A percentile compares a stretch with the other conserved stretches of the same genome.
These are phyloP conservation scores for Oncorhynchus nerka DNA, from an alignment of 2,113 vertebrate species.

Conservation along the genomic window DNA sequence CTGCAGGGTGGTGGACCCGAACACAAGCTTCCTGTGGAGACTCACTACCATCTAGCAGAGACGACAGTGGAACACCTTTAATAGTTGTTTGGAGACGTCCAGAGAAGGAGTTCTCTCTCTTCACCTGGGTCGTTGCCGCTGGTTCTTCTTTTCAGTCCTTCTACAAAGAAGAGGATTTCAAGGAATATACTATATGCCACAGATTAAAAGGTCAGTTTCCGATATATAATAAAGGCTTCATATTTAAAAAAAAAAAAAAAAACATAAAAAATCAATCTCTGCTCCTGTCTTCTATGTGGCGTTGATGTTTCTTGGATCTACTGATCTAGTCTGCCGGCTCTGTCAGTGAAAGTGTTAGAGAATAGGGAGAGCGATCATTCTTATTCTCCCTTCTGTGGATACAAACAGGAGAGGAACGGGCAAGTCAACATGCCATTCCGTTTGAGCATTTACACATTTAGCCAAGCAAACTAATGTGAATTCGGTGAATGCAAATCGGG, in stretches of 20 bases:
- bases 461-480: neutral
- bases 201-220: constrained; percentile 28
- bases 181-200: constrained; percentile 13
- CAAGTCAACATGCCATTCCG: too few relatives aligned
- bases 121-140: neutral
- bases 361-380: neutral
- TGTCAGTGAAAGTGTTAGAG: constrained; percentile 39
- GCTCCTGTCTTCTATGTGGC: constrained; percentile 32
- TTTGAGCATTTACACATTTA: neutral
- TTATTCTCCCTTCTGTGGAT: too few relatives aligned
- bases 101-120: neutral
- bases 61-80: neutral
- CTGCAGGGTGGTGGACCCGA: neutral
- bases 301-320: constrained; percentile 21
- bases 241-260: neutral
- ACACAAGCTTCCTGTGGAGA: neutral
- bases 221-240: neutral
- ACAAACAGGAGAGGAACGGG: neutral
- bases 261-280: neutral
- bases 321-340: constrained; percentile 28
- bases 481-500: neutral
- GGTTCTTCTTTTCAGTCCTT: neutral
- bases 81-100: neutral
- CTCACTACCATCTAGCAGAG: neutral
- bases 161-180: constrained; percentile 3